phyloP scores from a whole-genome alignment of 2,113 vertebrate genomes.

The Trichechus manatus region DNA sequence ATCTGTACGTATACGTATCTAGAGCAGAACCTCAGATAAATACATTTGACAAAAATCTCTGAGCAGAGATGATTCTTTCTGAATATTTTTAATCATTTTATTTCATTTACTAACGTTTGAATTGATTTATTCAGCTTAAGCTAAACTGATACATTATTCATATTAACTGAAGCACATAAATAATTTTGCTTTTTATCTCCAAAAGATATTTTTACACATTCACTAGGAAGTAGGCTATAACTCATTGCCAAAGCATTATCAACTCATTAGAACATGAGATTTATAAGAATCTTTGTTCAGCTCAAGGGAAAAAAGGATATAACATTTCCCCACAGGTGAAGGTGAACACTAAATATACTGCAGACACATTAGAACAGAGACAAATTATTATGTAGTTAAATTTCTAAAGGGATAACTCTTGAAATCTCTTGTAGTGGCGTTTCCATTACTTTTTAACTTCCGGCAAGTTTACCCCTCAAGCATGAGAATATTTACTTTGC shows the following conservation, averaged over 20 bases:
- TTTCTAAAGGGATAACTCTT: constrained; percentile 27
- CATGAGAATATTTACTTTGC: not conserved
- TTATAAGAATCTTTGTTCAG: constrained; percentile 42
- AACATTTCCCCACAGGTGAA: not conserved
- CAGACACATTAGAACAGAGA: not conserved
- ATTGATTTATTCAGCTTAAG: constrained; percentile 82
- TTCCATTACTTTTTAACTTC: not conserved
- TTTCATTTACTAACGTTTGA: constrained; percentile 79
- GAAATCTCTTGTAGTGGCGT: not conserved
- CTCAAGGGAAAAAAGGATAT: constrained; percentile 52
- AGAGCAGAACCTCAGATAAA: constrained; percentile 56
- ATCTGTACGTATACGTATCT: not conserved
- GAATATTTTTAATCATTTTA: constrained; percentile 75
- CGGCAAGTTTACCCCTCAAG: not conserved
- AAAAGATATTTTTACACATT: constrained; percentile 68
- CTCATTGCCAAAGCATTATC: constrained; percentile 65
- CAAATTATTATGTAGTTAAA: not conserved
- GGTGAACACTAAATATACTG: constrained; percentile 61
- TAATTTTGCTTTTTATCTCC: constrained; percentile 71
- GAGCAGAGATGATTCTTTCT: constrained; percentile 66
- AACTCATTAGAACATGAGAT: constrained; percentile 72
- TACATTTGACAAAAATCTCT: constrained; percentile 67
- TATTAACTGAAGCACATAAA: constrained; percentile 76
- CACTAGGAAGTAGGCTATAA: constrained; percentile 26
- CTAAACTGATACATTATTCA: constrained; percentile 84